Percentiles rank a stretch among this genome's conserved stretches.
These are phyloP conservation scores for Platysteira castanea DNA, from an alignment of 2,113 vertebrate genomes.

Conservation along the genomic window DNA sequence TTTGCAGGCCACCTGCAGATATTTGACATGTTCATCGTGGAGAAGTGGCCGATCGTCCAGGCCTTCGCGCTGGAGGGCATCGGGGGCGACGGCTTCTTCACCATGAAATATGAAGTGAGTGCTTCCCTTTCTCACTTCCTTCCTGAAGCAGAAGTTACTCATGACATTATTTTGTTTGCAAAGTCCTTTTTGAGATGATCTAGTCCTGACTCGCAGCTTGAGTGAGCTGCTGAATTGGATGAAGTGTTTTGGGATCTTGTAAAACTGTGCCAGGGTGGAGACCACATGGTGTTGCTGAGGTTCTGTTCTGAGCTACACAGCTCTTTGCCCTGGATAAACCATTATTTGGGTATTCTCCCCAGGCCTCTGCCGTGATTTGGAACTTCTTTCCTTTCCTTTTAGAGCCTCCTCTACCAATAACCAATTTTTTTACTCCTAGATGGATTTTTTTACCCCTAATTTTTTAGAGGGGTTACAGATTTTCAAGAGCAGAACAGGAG, in stretches of 20 bases:
- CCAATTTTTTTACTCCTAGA: not conserved
- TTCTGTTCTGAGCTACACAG: not conserved
- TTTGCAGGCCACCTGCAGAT: constrained; percentile 88
- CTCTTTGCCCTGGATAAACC: not conserved
- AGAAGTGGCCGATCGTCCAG: constrained; percentile 97
- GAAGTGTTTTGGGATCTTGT: not conserved
- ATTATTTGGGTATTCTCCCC: not conserved
- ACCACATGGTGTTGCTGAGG: not conserved
- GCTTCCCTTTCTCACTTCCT: rapidly evolving
- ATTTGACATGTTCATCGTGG: constrained; percentile 96
- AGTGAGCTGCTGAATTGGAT: not conserved
- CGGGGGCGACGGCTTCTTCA: constrained; percentile 94
- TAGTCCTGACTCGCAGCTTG: not conserved
- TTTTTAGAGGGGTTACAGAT: not conserved
- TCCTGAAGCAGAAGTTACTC: not conserved
- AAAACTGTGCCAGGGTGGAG: not conserved
- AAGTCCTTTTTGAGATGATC: not conserved
- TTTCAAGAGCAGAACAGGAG: not conserved
- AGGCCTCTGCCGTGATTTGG: not conserved
- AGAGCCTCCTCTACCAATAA: not conserved
- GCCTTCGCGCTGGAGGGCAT: constrained; percentile 96
- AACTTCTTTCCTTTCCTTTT: not conserved
- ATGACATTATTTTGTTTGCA: not conserved
- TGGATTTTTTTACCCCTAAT: not conserved
- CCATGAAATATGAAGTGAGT: constrained; percentile 91